Base-by-base conservation (phyloP, 2,797 vertebrate genomes). In the Manis javanica region DNA sequence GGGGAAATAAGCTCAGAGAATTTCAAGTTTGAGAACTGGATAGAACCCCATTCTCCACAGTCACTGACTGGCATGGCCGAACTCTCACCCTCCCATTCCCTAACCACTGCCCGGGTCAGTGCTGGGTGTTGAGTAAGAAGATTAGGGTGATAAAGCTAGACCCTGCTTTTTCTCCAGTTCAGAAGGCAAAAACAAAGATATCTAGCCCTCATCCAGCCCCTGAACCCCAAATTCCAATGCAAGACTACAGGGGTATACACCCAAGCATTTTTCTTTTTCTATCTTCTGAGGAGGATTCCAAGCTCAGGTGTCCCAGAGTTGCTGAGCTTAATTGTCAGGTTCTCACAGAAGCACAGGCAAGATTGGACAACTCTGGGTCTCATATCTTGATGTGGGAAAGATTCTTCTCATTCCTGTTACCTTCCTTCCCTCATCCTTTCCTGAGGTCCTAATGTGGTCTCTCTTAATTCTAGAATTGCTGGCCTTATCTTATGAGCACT, bases 1-100 rank as follows among this genome's bases (percentile, higher is more conserved):
- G 49, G 75, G 55, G n/a, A 92, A 74, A 87, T 21, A 87, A 91
- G 63, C 34, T 66, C 51, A 21, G 79, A 91, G 87, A 82, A 93
- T 77, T 84, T 21, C 61, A 59, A 51, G 16, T 95, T 16, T 79
- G 89, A 89, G 79, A 92, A 74, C 53, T 29, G n/a, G 63, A 42
- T 3, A 77, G 59, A 87, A 90, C 59, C 57, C 72, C 6, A 6
- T 37, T 84, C 31, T 68, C 39, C 49, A 81, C 23, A 3, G 21
- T 51, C 21, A 14, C 51, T 84, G 26, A 19, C 46, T 71, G 55
- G 53, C 55, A 53, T 18, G 39, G 37, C 64, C 23, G 51, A n/a
- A 2, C 37, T 57, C 71, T 42, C 18, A 11, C 21, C 61, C 21
- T 53, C 53, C 83, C 57, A 42, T 24, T 23, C 34, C n/a, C 42